Evolutionary conservation across 2,888 invertebrate genomes (phyloP).

Genomic region (Hirtodrosophila trivittata): DNA sequence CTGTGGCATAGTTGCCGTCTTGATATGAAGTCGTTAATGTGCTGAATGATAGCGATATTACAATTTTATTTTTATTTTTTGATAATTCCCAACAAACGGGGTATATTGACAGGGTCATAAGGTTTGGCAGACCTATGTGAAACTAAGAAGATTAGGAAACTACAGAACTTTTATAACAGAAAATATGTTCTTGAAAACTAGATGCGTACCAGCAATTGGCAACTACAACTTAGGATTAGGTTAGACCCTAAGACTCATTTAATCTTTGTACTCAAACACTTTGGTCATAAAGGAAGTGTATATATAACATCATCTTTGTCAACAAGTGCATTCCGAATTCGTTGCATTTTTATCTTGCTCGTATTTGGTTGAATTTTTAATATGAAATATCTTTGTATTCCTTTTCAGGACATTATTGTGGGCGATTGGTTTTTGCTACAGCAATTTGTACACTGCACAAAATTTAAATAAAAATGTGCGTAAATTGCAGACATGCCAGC

Average conservation of each 20-base stretch:
- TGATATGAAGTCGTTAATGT: slow-evolving; percentile 74
- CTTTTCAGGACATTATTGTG: slow-evolving; percentile 6
- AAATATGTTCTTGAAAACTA: too few species aligned
- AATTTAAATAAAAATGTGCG: slow-evolving; percentile 75
- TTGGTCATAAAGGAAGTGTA: too few species aligned
- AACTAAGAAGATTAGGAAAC: too few species aligned
- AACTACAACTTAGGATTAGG: too few species aligned
- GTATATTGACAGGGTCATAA: not conserved
- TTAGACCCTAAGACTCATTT: too few species aligned
- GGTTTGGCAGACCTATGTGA: not conserved
- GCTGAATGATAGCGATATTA: slow-evolving; percentile 50
- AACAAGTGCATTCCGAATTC: slow-evolving; percentile 27
- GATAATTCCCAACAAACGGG: slow-evolving; percentile 12
- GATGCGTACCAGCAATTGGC: too few species aligned
- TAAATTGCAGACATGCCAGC: slow-evolving; percentile 70
- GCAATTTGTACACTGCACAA: slow-evolving; percentile 49
- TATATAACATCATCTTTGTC: too few species aligned
- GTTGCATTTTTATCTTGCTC: slow-evolving; percentile 9
- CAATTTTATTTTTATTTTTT: slow-evolving; percentile 21
- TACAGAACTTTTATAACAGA: too few species aligned
- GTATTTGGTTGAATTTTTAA: slow-evolving; percentile 37
- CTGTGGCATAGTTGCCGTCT: slow-evolving; percentile 67
- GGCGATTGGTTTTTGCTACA: slow-evolving; percentile 51
- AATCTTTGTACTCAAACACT: too few species aligned
- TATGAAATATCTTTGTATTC: slow-evolving; percentile 40